Evolutionary conservation across 2,113 vertebrate species (phyloP), one percentile per base, ranked within the genome.

Genomic region (Camelus dromedarius): DNA sequence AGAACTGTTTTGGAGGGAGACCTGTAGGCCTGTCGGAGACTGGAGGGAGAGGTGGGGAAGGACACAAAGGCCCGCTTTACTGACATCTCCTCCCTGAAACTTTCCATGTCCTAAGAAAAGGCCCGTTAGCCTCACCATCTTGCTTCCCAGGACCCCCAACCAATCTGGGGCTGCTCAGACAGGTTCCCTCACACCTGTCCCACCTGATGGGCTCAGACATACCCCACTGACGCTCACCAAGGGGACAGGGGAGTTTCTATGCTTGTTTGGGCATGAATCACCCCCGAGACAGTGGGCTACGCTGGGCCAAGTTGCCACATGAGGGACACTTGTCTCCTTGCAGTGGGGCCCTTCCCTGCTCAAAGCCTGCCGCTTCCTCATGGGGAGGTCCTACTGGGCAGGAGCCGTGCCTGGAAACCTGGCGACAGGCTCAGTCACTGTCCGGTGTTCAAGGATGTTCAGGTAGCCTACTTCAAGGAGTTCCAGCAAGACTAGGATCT

Each of bases 401-500:
- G 16, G 42, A 26, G 10, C 42, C 0, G 0, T 6, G 35, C 30
- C 22, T 2, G 9, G 11, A 30, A 54, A 28, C 35, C 70, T 83
- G 64, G 62, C 0, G 3, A 5, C 81, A 48, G 1, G 2, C 28
- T 77, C 2, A 5, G 38, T 24, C 14, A 66, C 67, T 35, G 6
- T 56, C 10, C 14, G 6, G 22, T 30, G 26, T 58, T 48, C n/a
- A 52, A 48, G 2, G 80, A 26, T 60, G 46, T 72, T 60, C 32
- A 9, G 0, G 2, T 11, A 6, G 50, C 62, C 20, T 64, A 16
- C 76, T 42, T 79, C 24, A 0, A 32, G 77, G 60, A 76, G 52
- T 81, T 85, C 94, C 64, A 58, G 96, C 35, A 60, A 89, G 76
- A 81, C 62, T 69, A 35, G 87, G 90, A 28, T 96, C 94, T 89